Evolutionary conservation across 2,113 vertebrate species (phyloP).

Genomic region (Xiphophorus hellerii): DNA sequence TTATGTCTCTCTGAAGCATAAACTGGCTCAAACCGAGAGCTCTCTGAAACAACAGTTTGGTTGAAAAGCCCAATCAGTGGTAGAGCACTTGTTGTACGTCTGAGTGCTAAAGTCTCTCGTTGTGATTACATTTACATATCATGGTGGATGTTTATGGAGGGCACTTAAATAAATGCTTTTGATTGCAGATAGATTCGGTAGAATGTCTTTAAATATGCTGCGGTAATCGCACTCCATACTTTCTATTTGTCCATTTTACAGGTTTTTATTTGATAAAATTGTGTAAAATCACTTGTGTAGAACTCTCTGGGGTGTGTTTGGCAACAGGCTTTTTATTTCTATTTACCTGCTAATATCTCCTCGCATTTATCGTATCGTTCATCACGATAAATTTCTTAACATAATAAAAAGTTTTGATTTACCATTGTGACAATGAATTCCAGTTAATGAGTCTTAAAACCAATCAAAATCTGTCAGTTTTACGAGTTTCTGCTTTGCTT

Average conservation of each 20-base stretch:
- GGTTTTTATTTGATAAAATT: conserved; percentile 5
- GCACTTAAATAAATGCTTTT: neutral
- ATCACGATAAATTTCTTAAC: no score
- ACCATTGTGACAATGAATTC: no score
- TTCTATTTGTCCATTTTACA: neutral
- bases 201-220: neutral
- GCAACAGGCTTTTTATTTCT: conserved; percentile 26
- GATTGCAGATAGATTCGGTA: neutral
- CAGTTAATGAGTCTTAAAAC: no score
- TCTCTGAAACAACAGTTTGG: neutral
- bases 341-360: conserved; percentile 23
- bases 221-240: neutral
- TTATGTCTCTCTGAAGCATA: neutral
- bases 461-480: no score
- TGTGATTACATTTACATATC: neutral
- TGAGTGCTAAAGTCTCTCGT: neutral
- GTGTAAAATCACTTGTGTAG: conserved; percentile 23
- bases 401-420: no score
- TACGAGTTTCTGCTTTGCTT: no score
- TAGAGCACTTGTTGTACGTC: neutral
- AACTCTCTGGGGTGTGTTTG: conserved; percentile 45
- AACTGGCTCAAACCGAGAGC: neutral
- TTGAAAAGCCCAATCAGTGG: neutral
- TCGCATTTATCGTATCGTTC: neutral
- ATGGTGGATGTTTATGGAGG: neutral